A percentile compares a stretch with the other conserved stretches of the same genome.
Evolutionary conservation across 1,140 invertebrate species (phyloP).

Genomic region (Neuroterus valhalla): DNA sequence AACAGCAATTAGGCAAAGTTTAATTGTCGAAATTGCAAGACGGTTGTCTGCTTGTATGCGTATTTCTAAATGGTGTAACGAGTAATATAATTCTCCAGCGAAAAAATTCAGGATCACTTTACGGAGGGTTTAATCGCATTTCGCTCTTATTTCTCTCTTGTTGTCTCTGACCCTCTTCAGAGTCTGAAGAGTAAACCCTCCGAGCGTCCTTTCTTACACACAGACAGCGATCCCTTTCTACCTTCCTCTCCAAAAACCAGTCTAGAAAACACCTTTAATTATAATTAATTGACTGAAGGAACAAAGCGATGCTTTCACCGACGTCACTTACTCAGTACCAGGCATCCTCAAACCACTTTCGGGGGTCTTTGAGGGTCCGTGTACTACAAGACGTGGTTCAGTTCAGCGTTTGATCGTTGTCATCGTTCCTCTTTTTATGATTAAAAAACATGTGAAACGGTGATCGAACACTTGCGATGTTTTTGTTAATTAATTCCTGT

Average conservation of each 20-base stretch:
- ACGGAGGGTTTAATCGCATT: constrained; percentile 30
- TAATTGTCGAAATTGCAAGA: neutral
- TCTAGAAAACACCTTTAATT: constrained; percentile 58
- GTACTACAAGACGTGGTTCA: constrained; percentile 24
- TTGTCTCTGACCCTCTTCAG: constrained; percentile 45
- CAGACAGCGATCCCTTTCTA: neutral
- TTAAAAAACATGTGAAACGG: neutral
- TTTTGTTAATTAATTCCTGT: no score
- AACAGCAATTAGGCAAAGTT: neutral
- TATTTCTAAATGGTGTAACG: neutral
- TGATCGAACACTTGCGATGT: neutral
- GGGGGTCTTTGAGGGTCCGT: constrained; percentile 28
- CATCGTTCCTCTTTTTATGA: constrained; percentile 3
- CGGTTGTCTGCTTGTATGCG: constrained; percentile 3
- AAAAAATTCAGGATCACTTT: constrained; percentile 19
- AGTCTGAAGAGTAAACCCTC: constrained; percentile 52
- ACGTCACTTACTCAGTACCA: constrained; percentile 31
- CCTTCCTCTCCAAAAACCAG: constrained; percentile 37
- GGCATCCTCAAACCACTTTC: constrained; percentile 33
- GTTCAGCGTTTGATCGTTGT: constrained; percentile 32
- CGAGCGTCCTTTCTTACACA: constrained; percentile 45
- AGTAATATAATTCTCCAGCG: constrained; percentile 13
- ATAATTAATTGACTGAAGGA: constrained; percentile 62
- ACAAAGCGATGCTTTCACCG: constrained; percentile 50
- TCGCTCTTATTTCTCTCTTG: constrained; percentile 43